Evolutionary conservation across 2,113 vertebrate species (phyloP).

Genomic region (Phyllostomus discolor): DNA sequence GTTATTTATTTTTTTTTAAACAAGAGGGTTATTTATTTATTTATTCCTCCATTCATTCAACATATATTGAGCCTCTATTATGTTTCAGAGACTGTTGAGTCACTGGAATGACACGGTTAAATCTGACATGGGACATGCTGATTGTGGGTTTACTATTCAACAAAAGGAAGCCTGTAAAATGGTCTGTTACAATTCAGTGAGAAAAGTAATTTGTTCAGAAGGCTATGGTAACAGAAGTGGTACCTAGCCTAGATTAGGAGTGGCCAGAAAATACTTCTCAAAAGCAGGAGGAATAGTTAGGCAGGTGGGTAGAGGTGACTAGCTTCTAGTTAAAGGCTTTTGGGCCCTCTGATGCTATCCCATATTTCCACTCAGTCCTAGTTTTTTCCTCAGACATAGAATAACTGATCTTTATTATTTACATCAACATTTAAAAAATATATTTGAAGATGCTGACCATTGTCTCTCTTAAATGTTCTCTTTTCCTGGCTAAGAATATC

Average conservation of each 20-base stretch:
- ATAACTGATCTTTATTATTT: too few relatives aligned
- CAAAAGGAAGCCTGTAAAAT: not conserved
- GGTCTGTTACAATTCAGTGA: not conserved
- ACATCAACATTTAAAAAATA: not conserved
- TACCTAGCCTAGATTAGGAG: not conserved
- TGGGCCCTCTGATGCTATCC: not conserved
- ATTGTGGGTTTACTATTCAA: not conserved
- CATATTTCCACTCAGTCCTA: not conserved
- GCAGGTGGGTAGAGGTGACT: not conserved
- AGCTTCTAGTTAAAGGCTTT: not conserved
- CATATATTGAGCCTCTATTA: not conserved
- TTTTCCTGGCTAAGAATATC: not conserved
- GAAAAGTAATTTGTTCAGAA: not conserved
- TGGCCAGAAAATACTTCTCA: not conserved
- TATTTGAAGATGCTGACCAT: not conserved
- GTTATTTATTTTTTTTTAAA: slow-evolving; percentile 5
- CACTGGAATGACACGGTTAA: not conserved
- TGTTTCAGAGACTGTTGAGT: not conserved
- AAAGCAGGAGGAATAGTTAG: not conserved
- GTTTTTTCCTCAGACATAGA: not conserved
- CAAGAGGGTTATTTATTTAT: not conserved
- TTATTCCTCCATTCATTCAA: not conserved
- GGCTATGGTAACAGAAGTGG: not conserved
- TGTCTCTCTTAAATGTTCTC: not conserved
- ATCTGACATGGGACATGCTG: not conserved